Conservation (phyloP, 30 jellyfish, hydroid and myxozoan species). For the Mastigias papua region DNA sequence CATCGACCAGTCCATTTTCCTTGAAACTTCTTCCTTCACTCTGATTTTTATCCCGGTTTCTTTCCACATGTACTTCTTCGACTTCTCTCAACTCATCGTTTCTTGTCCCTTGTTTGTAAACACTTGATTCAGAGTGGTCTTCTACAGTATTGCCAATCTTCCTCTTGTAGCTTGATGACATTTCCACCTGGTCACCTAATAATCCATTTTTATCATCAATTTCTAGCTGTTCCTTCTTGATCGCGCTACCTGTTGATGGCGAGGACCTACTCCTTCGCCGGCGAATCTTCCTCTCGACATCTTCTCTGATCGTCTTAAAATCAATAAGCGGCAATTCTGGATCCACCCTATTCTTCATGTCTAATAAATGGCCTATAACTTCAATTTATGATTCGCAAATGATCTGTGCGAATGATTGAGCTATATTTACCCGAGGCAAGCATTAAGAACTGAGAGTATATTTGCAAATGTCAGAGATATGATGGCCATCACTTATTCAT, state of each 20-base stretch:
- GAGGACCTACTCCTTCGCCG: slow-evolving; percentile 40
- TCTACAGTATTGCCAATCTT: not conserved
- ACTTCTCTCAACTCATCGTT: not conserved
- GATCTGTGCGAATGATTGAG: not conserved
- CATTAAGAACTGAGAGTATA: not conserved
- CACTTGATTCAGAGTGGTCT: not conserved
- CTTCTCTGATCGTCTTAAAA: slow-evolving; percentile 21
- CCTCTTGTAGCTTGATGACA: not conserved
- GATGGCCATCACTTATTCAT: not conserved
- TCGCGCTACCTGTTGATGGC: slow-evolving; percentile 15
- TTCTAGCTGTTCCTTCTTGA: not conserved
- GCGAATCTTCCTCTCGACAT: slow-evolving; percentile 41
- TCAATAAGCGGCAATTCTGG: slow-evolving; percentile 50
- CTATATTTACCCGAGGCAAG: not conserved
- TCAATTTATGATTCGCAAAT: not conserved
- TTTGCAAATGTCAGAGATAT: not conserved
- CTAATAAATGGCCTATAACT: not conserved
- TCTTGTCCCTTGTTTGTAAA: not conserved
- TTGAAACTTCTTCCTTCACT: not conserved
- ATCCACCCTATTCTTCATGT: slow-evolving; percentile 56
- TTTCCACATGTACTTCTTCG: not conserved
- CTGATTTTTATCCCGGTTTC: not conserved
- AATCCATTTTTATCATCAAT: not conserved
- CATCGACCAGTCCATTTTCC: not conserved
- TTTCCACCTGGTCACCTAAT: not conserved